Evolutionary conservation across 2,888 invertebrate genomes (phyloP).

Genomic region (Scotopteryx bipunctaria): DNA sequence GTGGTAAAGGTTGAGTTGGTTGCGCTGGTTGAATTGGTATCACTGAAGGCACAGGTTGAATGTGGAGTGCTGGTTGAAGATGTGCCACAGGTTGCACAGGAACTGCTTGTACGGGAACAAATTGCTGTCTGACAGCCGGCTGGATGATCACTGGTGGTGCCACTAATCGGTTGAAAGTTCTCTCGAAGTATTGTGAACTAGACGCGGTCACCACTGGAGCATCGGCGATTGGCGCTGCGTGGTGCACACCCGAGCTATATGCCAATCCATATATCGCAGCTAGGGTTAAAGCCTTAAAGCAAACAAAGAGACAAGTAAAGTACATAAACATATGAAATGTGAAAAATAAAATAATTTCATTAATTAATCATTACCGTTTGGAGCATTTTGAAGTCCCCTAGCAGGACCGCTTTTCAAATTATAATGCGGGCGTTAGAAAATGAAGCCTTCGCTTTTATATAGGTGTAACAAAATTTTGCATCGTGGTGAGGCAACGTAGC

Average conservation of each 20-base stretch:
- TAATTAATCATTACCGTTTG: constrained; percentile 53
- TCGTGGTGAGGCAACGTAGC: constrained; percentile 74
- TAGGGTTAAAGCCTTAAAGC: constrained; percentile 54
- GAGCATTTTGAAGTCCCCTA: constrained; percentile 64
- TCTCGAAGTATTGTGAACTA: constrained; percentile 87
- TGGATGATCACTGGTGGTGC: constrained; percentile 45
- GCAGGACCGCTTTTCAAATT: constrained; percentile 63
- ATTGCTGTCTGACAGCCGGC: constrained; percentile 26
- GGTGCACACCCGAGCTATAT: constrained; percentile 59
- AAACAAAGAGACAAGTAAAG: too few relatives aligned
- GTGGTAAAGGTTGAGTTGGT: constrained; percentile 34
- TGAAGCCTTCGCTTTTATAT: constrained; percentile 77
- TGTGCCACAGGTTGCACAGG: constrained; percentile 19
- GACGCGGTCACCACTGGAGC: constrained; percentile 85
- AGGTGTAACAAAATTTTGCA: constrained; percentile 83
- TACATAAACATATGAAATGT: too few relatives aligned
- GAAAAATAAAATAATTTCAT: background rate
- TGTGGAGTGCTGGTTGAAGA: constrained; percentile 28
- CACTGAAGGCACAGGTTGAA: constrained; percentile 33
- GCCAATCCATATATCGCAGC: constrained; percentile 53
- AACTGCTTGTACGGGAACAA: constrained; percentile 18
- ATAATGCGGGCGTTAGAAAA: constrained; percentile 77
- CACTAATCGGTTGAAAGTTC: constrained; percentile 83
- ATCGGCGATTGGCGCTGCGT: constrained; percentile 41
- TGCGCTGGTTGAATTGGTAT: constrained; percentile 37